Evolutionary conservation across 2,888 invertebrate genomes (phyloP), one percentile per base, ranked within the genome.

Genomic region (Drosophila pseudotakahashii): DNA sequence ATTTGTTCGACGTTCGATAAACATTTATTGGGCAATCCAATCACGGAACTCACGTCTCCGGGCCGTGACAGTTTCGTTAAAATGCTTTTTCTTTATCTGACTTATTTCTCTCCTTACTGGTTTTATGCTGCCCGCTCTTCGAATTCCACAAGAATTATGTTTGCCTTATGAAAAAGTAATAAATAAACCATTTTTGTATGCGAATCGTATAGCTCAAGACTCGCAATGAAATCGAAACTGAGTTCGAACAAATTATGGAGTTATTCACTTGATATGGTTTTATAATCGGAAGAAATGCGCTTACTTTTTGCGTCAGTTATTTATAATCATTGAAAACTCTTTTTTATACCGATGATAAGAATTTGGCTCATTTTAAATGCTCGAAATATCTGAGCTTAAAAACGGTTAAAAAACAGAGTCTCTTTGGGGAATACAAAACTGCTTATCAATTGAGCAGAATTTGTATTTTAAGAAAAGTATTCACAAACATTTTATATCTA

Each of bases 1-100:
- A 82, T 81, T 85, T 88, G 75, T 74, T 73, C 64, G 67, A 68
- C 86, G 61, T 80, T 82, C 88, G 81, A 82, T 83, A 87, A 87
- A 89, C 88, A 89, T 86, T 88, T 88, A 88, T 89, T 87, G 82
- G 82, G 79, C 75, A 85, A 89, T 87, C 88, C 86, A 84, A 85
- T 89, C 84, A 85, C 84, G 84, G 77, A 81, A 77, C 81, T 81
- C 89, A 87, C 88, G 85, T 89, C 72, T 73, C 47, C 57, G 63
- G 14, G 62, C 87, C 84, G 84, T 85, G 84, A 85, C 84, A 78
- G 75, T 89, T 85, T 83, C 78, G 76, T 78, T 83, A 60, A 83
- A 83, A 88, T 73, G 84, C 55, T 74, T 80, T 88, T 75, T 75
- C 48, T 63, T 55, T 44, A 47, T 69, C 54, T 60, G 70, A 53